Conservation (phyloP, 2,113 vertebrate species). For the Neomonachus schauinslandi region DNA sequence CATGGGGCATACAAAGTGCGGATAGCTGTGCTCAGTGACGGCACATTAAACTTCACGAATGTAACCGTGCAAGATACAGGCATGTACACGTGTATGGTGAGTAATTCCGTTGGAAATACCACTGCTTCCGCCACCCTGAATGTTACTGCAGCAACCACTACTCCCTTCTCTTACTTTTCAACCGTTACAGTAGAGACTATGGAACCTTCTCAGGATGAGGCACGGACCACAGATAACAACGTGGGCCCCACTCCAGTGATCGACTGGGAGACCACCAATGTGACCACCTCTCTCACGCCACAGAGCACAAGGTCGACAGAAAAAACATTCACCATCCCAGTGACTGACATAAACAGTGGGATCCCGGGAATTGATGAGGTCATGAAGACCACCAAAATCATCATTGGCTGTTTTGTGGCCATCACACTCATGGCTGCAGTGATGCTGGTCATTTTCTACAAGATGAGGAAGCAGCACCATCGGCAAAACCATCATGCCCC, state of each 20-base stretch:
- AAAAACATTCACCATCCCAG: slow-evolving; percentile 95
- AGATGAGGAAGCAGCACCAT: slow-evolving; percentile 99
- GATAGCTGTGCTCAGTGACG: slow-evolving; percentile 98
- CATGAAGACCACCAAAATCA: slow-evolving; percentile 99
- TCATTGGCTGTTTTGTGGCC: slow-evolving; percentile 99
- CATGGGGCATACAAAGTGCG: slow-evolving; percentile 97
- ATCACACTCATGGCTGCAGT: slow-evolving; percentile 99
- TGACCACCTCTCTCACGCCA: slow-evolving; percentile 92
- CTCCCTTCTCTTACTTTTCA: slow-evolving; percentile 96
- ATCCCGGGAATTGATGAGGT: slow-evolving; percentile 98
- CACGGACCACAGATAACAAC: slow-evolving; percentile 92
- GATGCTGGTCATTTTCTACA: slow-evolving; percentile 99
- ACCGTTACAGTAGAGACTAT: slow-evolving; percentile 99
- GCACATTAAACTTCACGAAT: slow-evolving; percentile 98
- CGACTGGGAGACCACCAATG: slow-evolving; percentile 94
- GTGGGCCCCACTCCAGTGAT: slow-evolving; percentile 94
- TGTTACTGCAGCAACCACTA: slow-evolving; percentile 95
- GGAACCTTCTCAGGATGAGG: slow-evolving; percentile 96
- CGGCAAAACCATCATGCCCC: slow-evolving; percentile 97
- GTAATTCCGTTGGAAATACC: slow-evolving; percentile 98
- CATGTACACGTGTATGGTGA: slow-evolving; percentile 99
- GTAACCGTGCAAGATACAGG: slow-evolving; percentile 99
- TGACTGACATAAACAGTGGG: slow-evolving; percentile 92
- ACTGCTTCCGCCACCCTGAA: slow-evolving; percentile 98
- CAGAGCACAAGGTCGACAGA: slow-evolving; percentile 96